A percentile compares a stretch with the other conserved stretches of the same genome.
Evolutionary conservation across 2,888 invertebrate genomes (phyloP).

Genomic region (Coremacera marginata): DNA sequence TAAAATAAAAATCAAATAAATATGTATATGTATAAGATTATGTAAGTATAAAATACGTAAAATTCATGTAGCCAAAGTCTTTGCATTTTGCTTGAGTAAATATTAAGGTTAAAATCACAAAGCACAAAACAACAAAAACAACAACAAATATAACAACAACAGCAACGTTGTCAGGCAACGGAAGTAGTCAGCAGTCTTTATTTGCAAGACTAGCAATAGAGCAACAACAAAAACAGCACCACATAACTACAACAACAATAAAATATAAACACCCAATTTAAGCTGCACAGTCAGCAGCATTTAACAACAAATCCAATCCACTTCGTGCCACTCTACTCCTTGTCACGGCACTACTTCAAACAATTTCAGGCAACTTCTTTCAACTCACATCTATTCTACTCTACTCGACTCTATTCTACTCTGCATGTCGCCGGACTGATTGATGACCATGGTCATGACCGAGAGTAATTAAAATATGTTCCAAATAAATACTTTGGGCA

Average conservation of each 20-base stretch:
- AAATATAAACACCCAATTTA: no score
- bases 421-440: slow-evolving; percentile 40
- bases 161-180: not conserved
- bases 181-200: not conserved
- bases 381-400: not conserved
- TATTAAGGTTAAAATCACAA: slow-evolving; percentile 19
- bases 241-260: no score
- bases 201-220: no score
- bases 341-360: not conserved
- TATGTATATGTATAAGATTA: not conserved
- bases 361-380: not conserved
- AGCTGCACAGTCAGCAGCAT: not conserved
- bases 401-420: not conserved
- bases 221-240: not conserved
- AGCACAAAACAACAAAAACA: not conserved
- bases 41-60: not conserved
- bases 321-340: not conserved
- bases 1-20: not conserved
- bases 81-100: slow-evolving; percentile 29
- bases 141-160: not conserved
- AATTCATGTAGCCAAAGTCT: slow-evolving; percentile 22
- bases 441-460: slow-evolving; percentile 51
- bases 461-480: slow-evolving; percentile 50
- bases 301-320: not conserved
- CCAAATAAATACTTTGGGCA: slow-evolving; percentile 42